Conservation (phyloP, 2,797 vertebrate genomes). For the Schizothorax lantsangensis region DNA sequence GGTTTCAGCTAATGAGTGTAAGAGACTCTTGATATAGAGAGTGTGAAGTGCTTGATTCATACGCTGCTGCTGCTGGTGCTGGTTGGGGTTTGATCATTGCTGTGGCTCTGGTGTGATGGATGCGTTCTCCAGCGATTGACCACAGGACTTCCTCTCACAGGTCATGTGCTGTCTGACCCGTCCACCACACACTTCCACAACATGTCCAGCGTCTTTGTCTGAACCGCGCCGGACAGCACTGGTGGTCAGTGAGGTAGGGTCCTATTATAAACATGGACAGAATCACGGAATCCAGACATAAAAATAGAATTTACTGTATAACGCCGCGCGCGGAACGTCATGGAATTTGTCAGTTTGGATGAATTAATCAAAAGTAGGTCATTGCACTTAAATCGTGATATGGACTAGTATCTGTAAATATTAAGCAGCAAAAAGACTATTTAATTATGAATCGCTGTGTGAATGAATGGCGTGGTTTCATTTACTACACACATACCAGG, state of each 20-base stretch:
- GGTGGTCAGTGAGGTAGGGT: slow-evolving; percentile 61
- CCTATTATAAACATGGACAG: background rate
- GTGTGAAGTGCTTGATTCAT: slow-evolving; percentile 20
- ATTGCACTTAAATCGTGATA: background rate
- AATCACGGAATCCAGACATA: no score
- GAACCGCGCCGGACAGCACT: slow-evolving; percentile 33
- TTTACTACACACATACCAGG: no score
- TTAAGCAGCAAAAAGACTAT: background rate
- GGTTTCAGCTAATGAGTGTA: background rate
- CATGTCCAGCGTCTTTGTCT: slow-evolving; percentile 72
- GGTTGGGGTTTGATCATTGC: slow-evolving; percentile 69
- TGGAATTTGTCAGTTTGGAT: background rate
- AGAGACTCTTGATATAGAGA: slow-evolving; percentile 7
- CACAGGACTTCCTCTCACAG: slow-evolving; percentile 74
- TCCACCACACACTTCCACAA: slow-evolving; percentile 82
- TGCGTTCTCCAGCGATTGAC: slow-evolving; percentile 74
- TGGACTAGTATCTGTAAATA: background rate
- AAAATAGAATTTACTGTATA: background rate
- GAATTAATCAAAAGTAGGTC: background rate
- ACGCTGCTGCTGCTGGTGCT: slow-evolving; percentile 38
- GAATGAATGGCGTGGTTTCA: no score
- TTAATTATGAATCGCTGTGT: background rate
- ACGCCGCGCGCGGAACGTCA: background rate
- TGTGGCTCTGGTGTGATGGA: slow-evolving; percentile 70
- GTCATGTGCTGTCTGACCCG: slow-evolving; percentile 82